Base-by-base conservation (phyloP, 2,888 invertebrate genomes). In the Chirona hameri region DNA sequence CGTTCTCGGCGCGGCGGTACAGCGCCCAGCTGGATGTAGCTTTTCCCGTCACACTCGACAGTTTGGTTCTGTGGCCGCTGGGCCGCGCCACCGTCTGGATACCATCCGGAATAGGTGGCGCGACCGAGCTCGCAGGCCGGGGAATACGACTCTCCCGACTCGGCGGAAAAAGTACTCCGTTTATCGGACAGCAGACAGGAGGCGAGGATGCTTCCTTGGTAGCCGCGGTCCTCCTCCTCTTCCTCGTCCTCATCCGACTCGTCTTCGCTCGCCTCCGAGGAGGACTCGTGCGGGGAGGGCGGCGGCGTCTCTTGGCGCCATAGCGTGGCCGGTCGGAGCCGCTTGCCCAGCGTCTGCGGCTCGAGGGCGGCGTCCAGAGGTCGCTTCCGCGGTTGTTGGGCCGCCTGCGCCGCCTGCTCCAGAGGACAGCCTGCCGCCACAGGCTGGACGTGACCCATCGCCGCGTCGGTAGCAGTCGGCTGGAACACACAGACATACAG, bases 41-140 rank as follows among this genome's bases (percentile, higher is more conserved):
- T 81, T 46, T 69, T 81, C 7, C 81, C 69, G 81, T 69, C 69
- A 60, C 81, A 80, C 80, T 80, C 80, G 80, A 80, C 80, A 14
- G 80, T 80, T 29, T 80, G 80, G 80, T 80, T 80, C 27, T 48
- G 48, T 5, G 55, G 48, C 27, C 12, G 48, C 80, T n/a, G 55
- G 10, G 27, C 52, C 27, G 21, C 27, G 80, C 52, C 31, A 48
- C 80, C 29, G 52, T 76, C 76, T 7, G 39, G 9, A 39, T 76
- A 76, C 76, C 76, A 76, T 7, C 76, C 76, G 46, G 46, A 15
- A 39, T 39, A 76, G 72, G 18, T 14, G 72, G 39, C 65, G 21
- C 76, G 76, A 24, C 76, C 76, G 39, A 76, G 76, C 76, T 76
- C 46, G 76, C 76, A 76, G 24, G 76, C 46, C 76, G 76, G 46